Percentiles rank a stretch among this genome's conserved stretches.
phyloP scores from a whole-genome alignment of 2,888 invertebrate genomes.

The Clepsis dumicolana region DNA sequence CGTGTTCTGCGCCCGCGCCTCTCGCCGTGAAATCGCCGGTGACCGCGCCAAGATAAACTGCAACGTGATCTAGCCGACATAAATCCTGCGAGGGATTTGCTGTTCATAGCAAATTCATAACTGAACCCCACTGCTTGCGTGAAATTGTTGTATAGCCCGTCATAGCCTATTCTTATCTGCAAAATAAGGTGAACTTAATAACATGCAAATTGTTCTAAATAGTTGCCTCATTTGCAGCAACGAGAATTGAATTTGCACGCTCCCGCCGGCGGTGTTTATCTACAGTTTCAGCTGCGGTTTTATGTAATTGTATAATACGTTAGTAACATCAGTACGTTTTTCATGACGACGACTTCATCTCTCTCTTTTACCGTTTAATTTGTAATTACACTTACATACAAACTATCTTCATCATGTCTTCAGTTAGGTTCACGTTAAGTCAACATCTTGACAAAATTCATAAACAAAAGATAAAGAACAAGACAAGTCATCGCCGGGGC shows the following conservation, averaged over 20 bases:
- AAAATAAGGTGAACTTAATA: constrained; percentile 23
- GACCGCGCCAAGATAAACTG: constrained; percentile 57
- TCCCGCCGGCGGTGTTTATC: constrained; percentile 21
- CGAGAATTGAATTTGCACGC: constrained; percentile 19
- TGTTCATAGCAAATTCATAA: constrained; percentile 44
- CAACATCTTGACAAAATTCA: not conserved
- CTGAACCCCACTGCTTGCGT: constrained; percentile 31
- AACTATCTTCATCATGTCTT: not conserved
- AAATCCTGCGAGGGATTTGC: constrained; percentile 49
- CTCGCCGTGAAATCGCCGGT: constrained; percentile 54
- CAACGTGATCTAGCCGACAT: constrained; percentile 51
- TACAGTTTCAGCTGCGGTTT: not conserved
- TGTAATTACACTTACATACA: not conserved
- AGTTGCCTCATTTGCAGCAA: constrained; percentile 29
- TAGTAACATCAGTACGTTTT: not conserved
- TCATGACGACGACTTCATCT: not conserved
- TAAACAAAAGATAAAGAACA: not conserved
- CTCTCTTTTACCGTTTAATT: not conserved
- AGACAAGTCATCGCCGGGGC: not conserved
- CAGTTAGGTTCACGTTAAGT: too few relatives aligned
- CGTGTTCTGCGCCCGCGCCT: constrained; percentile 52
- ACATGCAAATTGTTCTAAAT: constrained; percentile 38
- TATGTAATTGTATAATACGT: not conserved
- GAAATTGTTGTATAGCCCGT: constrained; percentile 40
- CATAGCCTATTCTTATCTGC: constrained; percentile 39